Evolutionary conservation across 2,113 vertebrate genomes (phyloP), one percentile per base, ranked within the genome.

Genomic region (human (Homo sapiens)): DNA sequence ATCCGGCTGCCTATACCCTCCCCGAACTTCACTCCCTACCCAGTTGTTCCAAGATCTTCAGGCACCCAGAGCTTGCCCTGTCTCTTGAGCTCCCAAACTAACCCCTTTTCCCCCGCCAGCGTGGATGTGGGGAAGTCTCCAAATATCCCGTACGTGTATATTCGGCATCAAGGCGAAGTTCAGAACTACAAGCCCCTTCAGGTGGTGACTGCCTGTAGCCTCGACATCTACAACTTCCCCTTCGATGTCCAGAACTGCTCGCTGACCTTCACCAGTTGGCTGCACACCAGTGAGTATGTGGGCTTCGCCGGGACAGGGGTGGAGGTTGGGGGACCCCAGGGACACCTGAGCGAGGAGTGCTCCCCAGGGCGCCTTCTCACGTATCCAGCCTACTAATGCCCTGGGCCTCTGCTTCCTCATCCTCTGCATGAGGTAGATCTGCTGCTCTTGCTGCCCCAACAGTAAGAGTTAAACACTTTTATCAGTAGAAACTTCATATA

Each of bases 201-300:
- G 98, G 99, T 99, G 94, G 99, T 99, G 95, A 99, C 99, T 0
- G 99, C 99, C 89, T 99, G 99, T 94, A 99, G 99, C 86, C 99
- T 99, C 32, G 99, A 99, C 98, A 99, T 99, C 98, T 99, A 99
- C 98, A 99, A 99, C 98, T 99, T 99, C 98, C 99, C 99, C 6
- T 99, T 99, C 4, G 99, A 99, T 2, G 99, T 99, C 25, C 99
- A 99, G 98, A 99, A 99, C 97, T 99, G 99, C 97, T 99, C 99
- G 0, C 98, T 99, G 40, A 99, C 99, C 89, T 99, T 99, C 98
- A 99, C 99, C 98, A 99, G 99, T 97, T 99, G 99, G 99, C 99
- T 99, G 32, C 99, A 99, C 90, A 99, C 99, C 95, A 99, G 99
- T 99, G 99, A 98, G 99, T 98, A 80, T 76, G 13, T 3, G 57